Base-by-base conservation (phyloP, 2,113 vertebrate species). In the Rostratula benghalensis region DNA sequence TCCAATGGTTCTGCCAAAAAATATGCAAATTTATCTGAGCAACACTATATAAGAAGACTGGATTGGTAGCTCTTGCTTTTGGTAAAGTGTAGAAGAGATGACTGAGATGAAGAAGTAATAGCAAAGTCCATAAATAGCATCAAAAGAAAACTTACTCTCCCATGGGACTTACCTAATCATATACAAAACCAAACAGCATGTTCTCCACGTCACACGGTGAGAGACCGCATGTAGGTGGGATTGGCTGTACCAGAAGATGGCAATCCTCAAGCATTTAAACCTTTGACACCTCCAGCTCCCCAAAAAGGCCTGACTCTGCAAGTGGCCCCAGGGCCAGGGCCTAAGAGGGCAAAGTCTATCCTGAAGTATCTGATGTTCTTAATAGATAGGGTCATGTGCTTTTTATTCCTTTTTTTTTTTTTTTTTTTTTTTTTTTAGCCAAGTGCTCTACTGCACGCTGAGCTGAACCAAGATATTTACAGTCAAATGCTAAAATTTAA, bases 201-300 rank as follows among this genome's bases (percentile, higher is more conserved):
- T 33, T 53, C 57, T 79, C 46, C n/a, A 3, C 7, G 24, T 20
- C 56, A 30, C 24, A 30, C 2, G 0, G 54, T 1, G 15, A 90
- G 85, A 19, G 39, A 16, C 22, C 1, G 0, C 0, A 1, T 3
- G 24, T 18, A 27, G 59, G 46, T 54, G 54, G 59, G 33, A 30
- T 4, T 46, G 78, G 16, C 41, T 64, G 22, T 14, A 41, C 33
- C 61, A 65, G 46, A n/a, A 79, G 46, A 33, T 3, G 37, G 24
- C 65, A 68, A 79, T 33, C 23, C 31, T 61, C 67, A 45, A 43
- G 25, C 23, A 74, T 13, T 43, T 22, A 48, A 67, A 14, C 19
- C 30, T 46, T 31, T 11, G 67, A 65, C 31, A 60, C 25, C 43
- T 64, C 31, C 46, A 78, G 79, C 51, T 74, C 56, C 37, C n/a